A percentile compares a stretch with the other conserved stretches of the same genome.
These are phyloP conservation scores for Prochilodus magdalenae DNA, from an alignment of 2,113 vertebrate species.

Conservation along the genomic window DNA sequence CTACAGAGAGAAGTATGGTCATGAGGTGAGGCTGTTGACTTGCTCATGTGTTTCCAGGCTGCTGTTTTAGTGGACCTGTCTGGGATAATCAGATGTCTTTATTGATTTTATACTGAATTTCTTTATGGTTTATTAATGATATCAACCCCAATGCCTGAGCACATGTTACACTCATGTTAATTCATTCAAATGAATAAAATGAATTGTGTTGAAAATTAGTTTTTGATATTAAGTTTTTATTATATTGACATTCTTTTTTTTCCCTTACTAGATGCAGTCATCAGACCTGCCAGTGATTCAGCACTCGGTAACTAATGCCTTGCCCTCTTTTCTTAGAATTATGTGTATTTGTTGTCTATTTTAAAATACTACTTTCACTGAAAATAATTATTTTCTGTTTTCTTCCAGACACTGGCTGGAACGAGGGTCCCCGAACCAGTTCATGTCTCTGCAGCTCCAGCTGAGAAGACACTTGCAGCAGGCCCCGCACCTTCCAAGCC, in stretches of 20 bases:
- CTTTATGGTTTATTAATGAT: too few species aligned
- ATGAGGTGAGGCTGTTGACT: slow-evolving; percentile 78
- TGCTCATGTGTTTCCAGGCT: not conserved
- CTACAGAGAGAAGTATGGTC: slow-evolving; percentile 77
- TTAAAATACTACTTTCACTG: too few species aligned
- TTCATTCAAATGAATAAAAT: too few species aligned
- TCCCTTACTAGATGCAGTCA: slow-evolving; percentile 76
- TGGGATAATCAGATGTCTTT: not conserved
- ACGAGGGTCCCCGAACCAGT: slow-evolving; percentile 55
- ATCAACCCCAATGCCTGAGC: too few species aligned
- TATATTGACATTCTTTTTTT: not conserved
- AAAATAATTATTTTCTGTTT: not conserved
- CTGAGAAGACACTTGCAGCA: slow-evolving; percentile 49
- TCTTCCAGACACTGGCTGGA: slow-evolving; percentile 21
- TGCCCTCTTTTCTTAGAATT: not conserved
- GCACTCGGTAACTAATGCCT: slow-evolving; percentile 75
- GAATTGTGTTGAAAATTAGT: too few species aligned
- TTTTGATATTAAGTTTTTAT: too few species aligned
- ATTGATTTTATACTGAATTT: not conserved
- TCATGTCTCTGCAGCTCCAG: slow-evolving; percentile 64
- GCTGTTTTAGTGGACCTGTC: not conserved
- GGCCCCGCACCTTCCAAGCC: slow-evolving; percentile 62
- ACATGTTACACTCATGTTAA: too few species aligned
- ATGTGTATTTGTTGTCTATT: not conserved
- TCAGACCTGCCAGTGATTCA: slow-evolving; percentile 64